Base-by-base conservation (phyloP, 2,888 invertebrate species). In the Thymelicus sylvestris region DNA sequence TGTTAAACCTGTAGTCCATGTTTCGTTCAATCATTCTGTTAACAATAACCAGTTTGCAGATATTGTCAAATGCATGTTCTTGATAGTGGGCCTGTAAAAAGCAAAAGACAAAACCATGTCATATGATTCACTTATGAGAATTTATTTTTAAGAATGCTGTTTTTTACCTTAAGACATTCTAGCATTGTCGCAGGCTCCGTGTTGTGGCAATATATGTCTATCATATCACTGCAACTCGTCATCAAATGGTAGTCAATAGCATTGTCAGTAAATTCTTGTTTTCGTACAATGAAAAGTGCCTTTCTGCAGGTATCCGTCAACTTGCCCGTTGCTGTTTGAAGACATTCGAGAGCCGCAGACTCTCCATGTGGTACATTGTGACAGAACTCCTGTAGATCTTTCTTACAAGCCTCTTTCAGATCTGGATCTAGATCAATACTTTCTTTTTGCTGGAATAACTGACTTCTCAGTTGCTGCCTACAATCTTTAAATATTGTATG, bases 391-490 rank as follows among this genome's bases (percentile, higher is more conserved):
- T 95, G 94, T 38, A 99, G 96, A 85, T 99, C 99, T 47, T 88
- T 86, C 69, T 95, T 95, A 86, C 99, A 99, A 6, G 97, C 96
- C 75, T 96, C 95, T 82, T 97, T 97, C 68, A 99, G 90, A 78
- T 96, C 95, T 0, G 97, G 97, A 91, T 99, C 98, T 74, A 97
- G 95, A 74, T 96, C 96, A 75, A 98, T 97, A 83, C 95, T 98
- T 91, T 99, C 99, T 76, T 98, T 96, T 87, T 98, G 97, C 83
- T 98, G 98, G 80, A 98, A 97, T 39, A 99, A 94, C 84, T 99
- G 98, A 65, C 97, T 97, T 83, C 97, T 96, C 19, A 99, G 93
- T 86, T 99, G 98, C 82, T 98, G 97, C 47, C 98, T 95, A 84
- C 99, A 99, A 31, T 97, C 97, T 86, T 97, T 97, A 5, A 97